Evolutionary conservation across 2,797 vertebrate genomes (phyloP), one percentile per base, ranked within the genome.

Genomic region (Galaxias olidus): DNA sequence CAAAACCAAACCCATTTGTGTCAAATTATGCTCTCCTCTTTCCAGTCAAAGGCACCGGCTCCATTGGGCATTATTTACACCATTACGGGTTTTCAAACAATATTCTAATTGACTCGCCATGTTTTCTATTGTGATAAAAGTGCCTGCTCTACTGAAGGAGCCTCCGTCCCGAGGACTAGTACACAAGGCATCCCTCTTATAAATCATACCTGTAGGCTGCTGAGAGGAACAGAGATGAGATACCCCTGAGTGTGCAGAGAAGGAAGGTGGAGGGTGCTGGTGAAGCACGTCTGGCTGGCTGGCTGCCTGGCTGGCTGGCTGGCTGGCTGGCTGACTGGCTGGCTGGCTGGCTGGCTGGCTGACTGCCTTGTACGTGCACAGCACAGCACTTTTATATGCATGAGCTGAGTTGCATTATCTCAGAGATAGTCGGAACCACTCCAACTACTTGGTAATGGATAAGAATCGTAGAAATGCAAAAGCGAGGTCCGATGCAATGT

Each of bases 21-120:
- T 47, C 13, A 47, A 60, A 30, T 60, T 13, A 55, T n/a, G 10
- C 14, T 30, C 11, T 20, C 71, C 59, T 68, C 57, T 52, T 44
- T 42, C 64, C 66, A 68, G n/a, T 41, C 47, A 41, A 11, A 43
- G 49, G 20, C 61, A 69, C 56, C 48, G 63, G 57, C 49, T 19
- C 47, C 59, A 41, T 18, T 61, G 54, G 64, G 57, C 69, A 77
- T 77, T 77, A 77, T 81, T 80, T 72, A 76, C 69, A 47, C 11
- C 69, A 65, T 73, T 69, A 81, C 73, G 74, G 65, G 73, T 76
- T 76, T 30, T 53, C 59, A 64, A 61, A 69, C 79, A 74, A 79
- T 79, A 74, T 75, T 56, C 65, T 70, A 78, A 79, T 83, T 76
- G 78, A 78, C 76, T 83, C 59, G 68, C 12, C 58, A 30, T 76